These are phyloP conservation scores for Polydrusus pterygomalis DNA, from an alignment of 2,888 invertebrate species.

Conservation along the genomic window DNA sequence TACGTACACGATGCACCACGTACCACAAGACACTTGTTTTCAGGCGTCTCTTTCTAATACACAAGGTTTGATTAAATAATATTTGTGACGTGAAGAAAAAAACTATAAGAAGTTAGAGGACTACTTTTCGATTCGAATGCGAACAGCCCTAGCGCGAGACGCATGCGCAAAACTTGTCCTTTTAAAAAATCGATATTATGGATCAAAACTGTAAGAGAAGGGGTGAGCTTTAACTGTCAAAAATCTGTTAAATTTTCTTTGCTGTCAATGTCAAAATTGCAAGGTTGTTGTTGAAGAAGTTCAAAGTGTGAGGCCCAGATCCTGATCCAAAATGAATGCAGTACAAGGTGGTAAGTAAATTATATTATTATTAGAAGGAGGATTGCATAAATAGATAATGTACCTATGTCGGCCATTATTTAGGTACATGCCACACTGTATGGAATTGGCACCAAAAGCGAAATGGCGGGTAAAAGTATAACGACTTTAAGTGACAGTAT, in stretches of 20 bases:
- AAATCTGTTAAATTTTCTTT: too few species aligned
- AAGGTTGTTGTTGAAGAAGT: not conserved
- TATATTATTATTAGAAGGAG: not conserved
- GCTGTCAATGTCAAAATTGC: too few species aligned
- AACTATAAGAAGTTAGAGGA: too few species aligned
- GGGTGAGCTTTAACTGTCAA: too few species aligned
- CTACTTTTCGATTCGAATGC: too few species aligned
- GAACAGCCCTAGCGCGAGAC: too few species aligned
- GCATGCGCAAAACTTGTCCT: too few species aligned
- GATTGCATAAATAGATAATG: too few species aligned
- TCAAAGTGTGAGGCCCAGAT: not conserved
- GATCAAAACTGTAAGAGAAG: too few species aligned
- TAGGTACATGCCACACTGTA: too few species aligned
- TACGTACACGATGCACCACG: not conserved
- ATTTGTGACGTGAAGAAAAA: not conserved
- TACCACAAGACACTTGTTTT: not conserved
- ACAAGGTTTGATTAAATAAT: not conserved
- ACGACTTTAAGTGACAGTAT: not conserved
- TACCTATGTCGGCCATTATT: too few species aligned
- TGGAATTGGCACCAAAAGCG: not conserved
- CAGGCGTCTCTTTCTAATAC: not conserved
- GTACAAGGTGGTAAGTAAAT: not conserved
- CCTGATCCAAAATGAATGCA: not conserved
- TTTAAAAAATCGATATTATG: too few species aligned
- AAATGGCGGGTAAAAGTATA: not conserved